Conservation (phyloP, 2,113 vertebrate genomes). For the Colaptes auratus region DNA sequence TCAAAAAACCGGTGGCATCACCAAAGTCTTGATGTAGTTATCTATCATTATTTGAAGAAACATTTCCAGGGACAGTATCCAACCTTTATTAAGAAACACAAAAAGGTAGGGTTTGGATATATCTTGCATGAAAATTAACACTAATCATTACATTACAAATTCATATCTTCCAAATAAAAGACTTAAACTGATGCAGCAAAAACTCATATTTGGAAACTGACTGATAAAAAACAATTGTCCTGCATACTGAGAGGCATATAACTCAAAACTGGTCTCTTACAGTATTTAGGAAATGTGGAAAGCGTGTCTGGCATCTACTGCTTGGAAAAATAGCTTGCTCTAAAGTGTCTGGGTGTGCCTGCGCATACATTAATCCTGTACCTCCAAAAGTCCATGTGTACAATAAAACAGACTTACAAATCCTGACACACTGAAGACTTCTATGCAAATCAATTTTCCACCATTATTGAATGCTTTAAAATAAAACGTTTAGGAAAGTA, state of each 20-base stretch:
- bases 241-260: neutral
- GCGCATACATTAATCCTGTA: neutral
- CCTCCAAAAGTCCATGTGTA: neutral
- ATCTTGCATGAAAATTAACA: neutral
- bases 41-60: neutral
- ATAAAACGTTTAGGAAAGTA: neutral
- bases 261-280: neutral
- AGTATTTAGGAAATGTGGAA: slow-evolving; percentile 12
- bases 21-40: neutral
- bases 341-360: neutral
- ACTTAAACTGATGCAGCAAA: neutral
- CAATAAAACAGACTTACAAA: neutral
- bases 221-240: neutral
- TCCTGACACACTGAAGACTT: neutral
- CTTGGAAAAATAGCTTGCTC: slow-evolving; percentile 10
- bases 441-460: neutral
- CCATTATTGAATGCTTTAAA: neutral
- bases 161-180: neutral
- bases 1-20: neutral
- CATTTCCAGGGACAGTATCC: neutral
- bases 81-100: neutral
- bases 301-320: slow-evolving; percentile 29
- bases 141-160: neutral
- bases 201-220: neutral
- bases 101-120: neutral